These are phyloP conservation scores for Seira ritae DNA, from an alignment of 2,888 invertebrate genomes.

Conservation along the genomic window DNA sequence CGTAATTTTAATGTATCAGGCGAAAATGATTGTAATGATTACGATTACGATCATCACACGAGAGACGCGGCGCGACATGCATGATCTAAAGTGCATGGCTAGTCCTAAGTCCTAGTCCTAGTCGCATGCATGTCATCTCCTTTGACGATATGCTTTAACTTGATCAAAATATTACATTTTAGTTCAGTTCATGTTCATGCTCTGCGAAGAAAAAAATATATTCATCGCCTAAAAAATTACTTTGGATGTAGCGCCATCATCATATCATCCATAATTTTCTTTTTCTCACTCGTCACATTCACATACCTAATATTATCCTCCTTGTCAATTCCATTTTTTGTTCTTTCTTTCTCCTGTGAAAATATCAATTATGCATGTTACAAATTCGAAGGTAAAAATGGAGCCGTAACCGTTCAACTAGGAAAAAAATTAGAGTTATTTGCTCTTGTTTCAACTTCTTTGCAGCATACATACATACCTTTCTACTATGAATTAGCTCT, in stretches of 20 bases:
- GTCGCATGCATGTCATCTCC: constrained; percentile 36
- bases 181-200: too few species aligned
- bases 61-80: constrained; percentile 17
- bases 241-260: constrained; percentile 1
- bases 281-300: neutral
- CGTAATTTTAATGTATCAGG: constrained; percentile 49
- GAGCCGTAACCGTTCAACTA: constrained; percentile 23
- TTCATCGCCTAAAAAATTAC: too few species aligned
- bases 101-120: too few species aligned
- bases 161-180: too few species aligned
- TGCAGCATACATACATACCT: neutral
- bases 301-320: neutral
- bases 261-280: neutral
- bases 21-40: constrained; percentile 52
- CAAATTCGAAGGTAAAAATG: constrained; percentile 24
- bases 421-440: constrained; percentile 32
- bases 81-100: constrained; percentile 14
- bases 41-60: constrained; percentile 40
- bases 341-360: constrained; percentile 13
- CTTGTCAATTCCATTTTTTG: neutral
- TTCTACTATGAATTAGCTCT: constrained; percentile 13
- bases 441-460: constrained; percentile 11
- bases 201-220: too few species aligned
- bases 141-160: neutral
- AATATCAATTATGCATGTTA: constrained; percentile 53